phyloP scores from a whole-genome alignment of 2,113 vertebrate species.

The Phaetusa simplex region DNA sequence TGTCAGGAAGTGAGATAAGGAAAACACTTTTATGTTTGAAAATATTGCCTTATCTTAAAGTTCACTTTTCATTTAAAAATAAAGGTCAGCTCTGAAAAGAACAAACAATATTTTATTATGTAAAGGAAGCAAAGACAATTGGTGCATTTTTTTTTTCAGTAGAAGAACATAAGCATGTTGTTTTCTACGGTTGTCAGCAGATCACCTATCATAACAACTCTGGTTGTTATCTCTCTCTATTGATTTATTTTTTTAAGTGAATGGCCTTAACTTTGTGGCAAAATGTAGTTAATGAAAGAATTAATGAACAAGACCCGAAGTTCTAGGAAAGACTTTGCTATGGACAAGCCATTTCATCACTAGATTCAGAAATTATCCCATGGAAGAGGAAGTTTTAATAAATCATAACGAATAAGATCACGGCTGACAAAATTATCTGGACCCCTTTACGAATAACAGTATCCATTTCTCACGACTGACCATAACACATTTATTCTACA shows the following conservation, averaged over 20 bases:
- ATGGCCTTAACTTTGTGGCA: neutral
- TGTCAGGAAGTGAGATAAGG: slow-evolving; percentile 44
- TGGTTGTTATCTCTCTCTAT: neutral
- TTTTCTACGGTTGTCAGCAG: neutral
- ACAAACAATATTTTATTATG: neutral
- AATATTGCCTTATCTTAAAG: slow-evolving; percentile 6
- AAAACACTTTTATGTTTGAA: slow-evolving; percentile 43
- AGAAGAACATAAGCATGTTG: neutral
- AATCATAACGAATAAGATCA: neutral
- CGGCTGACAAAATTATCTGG: neutral
- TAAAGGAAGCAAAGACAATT: neutral
- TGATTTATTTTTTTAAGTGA: neutral
- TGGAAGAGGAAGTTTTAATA: neutral
- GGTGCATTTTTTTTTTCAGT: neutral
- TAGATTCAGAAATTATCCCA: neutral
- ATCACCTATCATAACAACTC: neutral
- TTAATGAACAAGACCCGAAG: neutral
- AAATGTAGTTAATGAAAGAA: neutral
- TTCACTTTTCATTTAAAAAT: slow-evolving; percentile 20
- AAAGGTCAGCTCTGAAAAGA: neutral
- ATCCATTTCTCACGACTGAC: neutral
- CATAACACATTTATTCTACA: neutral
- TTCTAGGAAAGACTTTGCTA: neutral
- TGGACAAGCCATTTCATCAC: neutral
- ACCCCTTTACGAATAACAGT: neutral